Conservation (phyloP, 1,140 invertebrate genomes). For the Carcinoscorpius rotundicauda region DNA sequence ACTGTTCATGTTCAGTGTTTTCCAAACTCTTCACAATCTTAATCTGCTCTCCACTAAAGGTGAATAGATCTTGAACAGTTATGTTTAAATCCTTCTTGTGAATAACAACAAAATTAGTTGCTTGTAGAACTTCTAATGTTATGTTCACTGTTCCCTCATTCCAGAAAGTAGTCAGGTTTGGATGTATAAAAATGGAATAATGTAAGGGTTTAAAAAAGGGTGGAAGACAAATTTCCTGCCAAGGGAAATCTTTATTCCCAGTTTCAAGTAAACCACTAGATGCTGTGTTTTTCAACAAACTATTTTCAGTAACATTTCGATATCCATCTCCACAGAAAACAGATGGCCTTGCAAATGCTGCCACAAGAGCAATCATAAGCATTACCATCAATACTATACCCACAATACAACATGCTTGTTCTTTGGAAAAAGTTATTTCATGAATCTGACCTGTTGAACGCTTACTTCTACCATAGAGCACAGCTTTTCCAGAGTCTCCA, state of each 20-base stretch:
- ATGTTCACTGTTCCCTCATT: conserved; percentile 52
- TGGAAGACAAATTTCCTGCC: conserved; percentile 75
- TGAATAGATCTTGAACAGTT: conserved; percentile 45
- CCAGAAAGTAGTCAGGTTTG: conserved; percentile 78
- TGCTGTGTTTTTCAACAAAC: too few relatives aligned
- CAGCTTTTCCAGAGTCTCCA: too few relatives aligned
- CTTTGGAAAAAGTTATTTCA: conserved; percentile 65
- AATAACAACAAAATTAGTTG: conserved; percentile 78
- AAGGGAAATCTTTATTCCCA: conserved; percentile 63
- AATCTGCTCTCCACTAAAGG: background rate
- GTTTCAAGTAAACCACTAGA: too few relatives aligned
- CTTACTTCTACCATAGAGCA: too few relatives aligned
- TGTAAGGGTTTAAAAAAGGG: conserved; percentile 60
- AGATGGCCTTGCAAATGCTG: conserved; percentile 72
- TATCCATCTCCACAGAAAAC: conserved; percentile 16
- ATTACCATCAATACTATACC: conserved; percentile 61
- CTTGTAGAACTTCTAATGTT: conserved; percentile 49
- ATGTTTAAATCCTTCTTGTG: conserved; percentile 83
- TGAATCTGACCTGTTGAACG: too few relatives aligned
- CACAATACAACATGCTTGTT: conserved; percentile 64
- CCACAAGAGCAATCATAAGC: conserved; percentile 67
- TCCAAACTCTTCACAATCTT: conserved; percentile 2
- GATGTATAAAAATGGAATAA: conserved; percentile 83
- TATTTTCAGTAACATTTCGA: background rate
- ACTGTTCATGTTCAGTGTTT: conserved; percentile 49